Base-by-base conservation (phyloP, 2,797 vertebrate species). In the Peromyscus aztecus region DNA sequence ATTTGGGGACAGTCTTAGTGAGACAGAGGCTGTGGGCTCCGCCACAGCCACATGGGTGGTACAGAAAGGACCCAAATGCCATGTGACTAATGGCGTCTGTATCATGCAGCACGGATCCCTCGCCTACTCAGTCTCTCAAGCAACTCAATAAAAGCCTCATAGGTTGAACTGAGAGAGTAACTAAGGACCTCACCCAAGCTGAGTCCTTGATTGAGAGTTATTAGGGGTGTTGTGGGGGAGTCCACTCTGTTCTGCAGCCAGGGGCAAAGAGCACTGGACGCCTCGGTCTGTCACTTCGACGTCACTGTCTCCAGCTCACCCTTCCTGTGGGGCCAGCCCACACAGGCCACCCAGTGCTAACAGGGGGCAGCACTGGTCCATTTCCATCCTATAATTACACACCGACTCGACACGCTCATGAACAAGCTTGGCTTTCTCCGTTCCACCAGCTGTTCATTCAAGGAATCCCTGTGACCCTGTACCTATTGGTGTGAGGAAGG, bases 211-310 rank as follows among this genome's bases (percentile, higher is more conserved):
- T 12, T 65, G 57, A 27, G 75, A 87, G 63, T 67, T 16, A 49
- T 49, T 67, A 57, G 31, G 49, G 40, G 14, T 11, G 12, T 0
- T 1, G 52, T 0, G 0, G 6, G 23, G 59, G 29, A 7, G 24
- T 84, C 37, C 13, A 34, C 27, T 63, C n/a, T 90, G 81, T 29
- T 27, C n/a, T 82, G 46, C 55, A 90, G 75, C 37, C 29, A 24
- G 43, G 24, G 29, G 55, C 24, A 52, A 85, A 61, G 94, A n/a
- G 55, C 2, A 0, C 16, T 5, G 52, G 21, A 2, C 27, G 40
- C 59, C 34, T 49, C 7, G 0, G 69, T 52, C 3, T 8, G 27
- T 23, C 40, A 12, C 12, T 2, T 29, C 77, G 8, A 17, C 3
- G 0, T 24, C 85, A 78, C 34, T 11, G 69, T 14, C 49, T 3